Evolutionary conservation across 2,113 vertebrate genomes (phyloP), one percentile per base, ranked within the genome.

Genomic region (Triplophysa siluroides): DNA sequence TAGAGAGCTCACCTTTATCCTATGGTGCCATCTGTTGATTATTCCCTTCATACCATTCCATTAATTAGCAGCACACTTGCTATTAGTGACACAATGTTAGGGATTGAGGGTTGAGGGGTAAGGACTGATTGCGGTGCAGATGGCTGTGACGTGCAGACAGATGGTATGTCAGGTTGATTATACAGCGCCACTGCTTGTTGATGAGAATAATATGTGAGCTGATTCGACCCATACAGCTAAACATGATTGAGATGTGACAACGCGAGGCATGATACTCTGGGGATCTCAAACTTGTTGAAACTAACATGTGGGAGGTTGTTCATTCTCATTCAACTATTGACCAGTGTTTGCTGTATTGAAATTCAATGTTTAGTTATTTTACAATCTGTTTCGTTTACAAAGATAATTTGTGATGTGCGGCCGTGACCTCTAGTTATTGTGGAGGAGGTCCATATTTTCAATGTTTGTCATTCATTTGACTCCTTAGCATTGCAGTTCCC

Each of bases 91-190:
- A 87, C 84, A 88, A 89, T 85, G 85, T 88, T 88, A 88, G 83
- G 83, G 83, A 88, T 82, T 80, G 87, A 78, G 85, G 80, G 60
- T 65, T 75, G 65, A 72, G 38, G 41, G 85, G 71, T 76, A 83
- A 68, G 58, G 79, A 87, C 84, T 86, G 85, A 88, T 88, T 90
- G 82, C 76, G 73, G 85, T 90, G 86, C 90, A 91, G 92, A 92
- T 92, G 91, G 90, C 87, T 90, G 83, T 91, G 90, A 88, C 85
- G 84, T 83, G 29, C 58, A 87, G 85, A 88, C 92, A 93, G 90
- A 91, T 91, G 91, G 90, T 79, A 80, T 84, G 90, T 91, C 91
- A 91, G 86, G 90, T 87, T 91, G 90, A 92, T 92, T 92, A 91
- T 91, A 88, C 56, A 85, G 88, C 83, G 68, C 82, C 78, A 71